Base-by-base conservation (phyloP, 2,797 vertebrate genomes). In the Labroides dimidiatus region DNA sequence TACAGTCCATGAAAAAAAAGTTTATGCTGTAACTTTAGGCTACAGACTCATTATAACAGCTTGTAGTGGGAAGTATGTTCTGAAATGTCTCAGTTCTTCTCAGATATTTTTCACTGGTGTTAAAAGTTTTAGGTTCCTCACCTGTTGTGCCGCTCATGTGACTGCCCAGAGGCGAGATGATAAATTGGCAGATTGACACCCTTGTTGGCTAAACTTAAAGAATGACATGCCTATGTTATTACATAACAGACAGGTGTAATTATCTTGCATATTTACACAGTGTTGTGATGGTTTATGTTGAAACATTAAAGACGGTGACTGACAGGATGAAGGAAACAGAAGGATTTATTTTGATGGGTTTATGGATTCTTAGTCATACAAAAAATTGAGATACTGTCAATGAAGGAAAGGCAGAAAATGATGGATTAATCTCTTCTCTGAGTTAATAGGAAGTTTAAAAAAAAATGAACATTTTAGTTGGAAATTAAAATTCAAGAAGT, bases 111-210 rank as follows among this genome's bases (percentile, higher is more conserved):
- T 17, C 54, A 17, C 33, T 33, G 15, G 20, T 41, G 45, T 36
- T 41, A 51, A 9, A 56, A 60, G 59, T 69, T 75, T 48, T 78
- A 73, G 72, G 80, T 80, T 78, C 42, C 52, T 57, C 82, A 87
- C 69, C 76, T 86, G 84, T 84, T 84, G 85, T 77, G 74, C 68
- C 27, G 45, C 67, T 81, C 65, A 54, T 67, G 56, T 67, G 64
- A 71, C 69, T 84, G 70, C 56, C 60, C 63, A 10, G 78, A 79
- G 77, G 68, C 72, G 71, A 84, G 67, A 81, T 64, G 67, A 87
- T 74, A 76, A 85, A 78, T 80, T 87, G 87, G 78, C 77, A 82
- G 72, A 52, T 64, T 72, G 60, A 64, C 55, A 39, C 65, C 21
- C 42, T 43, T 50, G 43, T 51, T 75, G 63, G 72, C 61, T 79